Base-by-base conservation (phyloP, 2,113 vertebrate species). In the Ptychochromis oligacanthus region DNA sequence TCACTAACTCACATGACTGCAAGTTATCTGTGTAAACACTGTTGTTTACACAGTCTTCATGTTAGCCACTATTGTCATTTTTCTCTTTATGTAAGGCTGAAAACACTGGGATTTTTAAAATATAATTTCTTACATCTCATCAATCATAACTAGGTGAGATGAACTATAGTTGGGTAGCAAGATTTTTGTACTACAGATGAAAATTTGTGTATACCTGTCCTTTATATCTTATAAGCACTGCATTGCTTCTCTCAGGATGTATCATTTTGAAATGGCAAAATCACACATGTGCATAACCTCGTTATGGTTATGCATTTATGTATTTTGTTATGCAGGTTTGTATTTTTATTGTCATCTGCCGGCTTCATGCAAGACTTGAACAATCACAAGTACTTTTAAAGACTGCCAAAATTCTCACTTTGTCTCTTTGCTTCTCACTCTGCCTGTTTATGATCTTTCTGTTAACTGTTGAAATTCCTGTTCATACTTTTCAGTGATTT, bases 301-400 rank as follows among this genome's bases (percentile, higher is more conserved):
- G 20, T 52, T 13, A 31, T 24, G 7, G n/a, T n/a, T n/a, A n/a
- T n/a, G n/a, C n/a, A n/a, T n/a, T n/a, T n/a, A n/a, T n/a, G n/a
- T n/a, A n/a, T n/a, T n/a, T n/a, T n/a, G n/a, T n/a, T 13, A 70
- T 3, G 0, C 18, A 15, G 49, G 11, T 49, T 49, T 70, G 40
- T 49, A 28, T 70, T 70, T 52, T 55, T 11, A 22, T 13, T 56
- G 0, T 56, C 15, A 49, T 70, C 49, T 55, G 49, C 7, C 8
- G 49, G 49, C 20, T 55, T 74, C 12, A 74, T 54, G 6, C 0
- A 7, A 75, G 20, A 56, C 1, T 36, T 75, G 0, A 10, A n/a
- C 49, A 75, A 3, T 1, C 5, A 57, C 17, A 13, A 56, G 43
- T n/a, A 52, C 31, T 75, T 75, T 75, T 34, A 75, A 74, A 38